Base-by-base conservation (phyloP, 2,113 vertebrate genomes). In the Alaudala cheleensis region DNA sequence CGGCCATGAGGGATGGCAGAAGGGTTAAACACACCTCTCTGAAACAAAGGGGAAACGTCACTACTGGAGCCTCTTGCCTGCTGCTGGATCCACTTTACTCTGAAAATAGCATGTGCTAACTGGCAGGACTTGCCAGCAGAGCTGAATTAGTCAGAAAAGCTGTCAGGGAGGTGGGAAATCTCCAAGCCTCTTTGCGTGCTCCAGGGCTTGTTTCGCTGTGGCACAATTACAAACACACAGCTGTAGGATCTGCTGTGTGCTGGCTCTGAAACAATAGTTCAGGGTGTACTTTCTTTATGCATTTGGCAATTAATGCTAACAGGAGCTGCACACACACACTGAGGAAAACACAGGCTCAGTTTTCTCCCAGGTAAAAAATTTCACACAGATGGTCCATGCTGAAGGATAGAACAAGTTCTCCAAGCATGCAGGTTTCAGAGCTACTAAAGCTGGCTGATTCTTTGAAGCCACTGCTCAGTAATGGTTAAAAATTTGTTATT, bases 91-190 rank as follows among this genome's bases (percentile, higher is more conserved):
- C 47, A 31, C 50, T 92, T 74, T 12, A 25, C 50, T 61, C 65
- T 72, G 89, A 66, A 91, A 84, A 91, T 37, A 92, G 83, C 77
- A 84, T 44, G 56, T 69, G 57, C 65, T 74, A 83, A 71, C 82
- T 37, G 62, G 80, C 80, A 88, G 86, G 20, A 56, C 72, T 69
- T 81, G 66, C 71, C 86, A 86, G 89, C 73, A 31, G 69, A 89
- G 89, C 86, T 79, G 66, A 95, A 79, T 81, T 71, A 51, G 70
- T 72, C 79, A 90, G 93, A 81, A 81, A 80, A 89, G 73, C 84
- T 95, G 84, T 77, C 80, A 57, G 73, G 81, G 89, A 89, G 66
- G 91, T 87, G 89, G 65, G 86, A 81, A 89, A 89, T 79, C 93
- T 96, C 86, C 66, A 45, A 79, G 70, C 26, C 40, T 84, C 94